Percentiles rank a stretch among this genome's conserved stretches.
phyloP scores from a whole-genome alignment of 2,797 vertebrate species.

The Lycodopsis pacificus region DNA sequence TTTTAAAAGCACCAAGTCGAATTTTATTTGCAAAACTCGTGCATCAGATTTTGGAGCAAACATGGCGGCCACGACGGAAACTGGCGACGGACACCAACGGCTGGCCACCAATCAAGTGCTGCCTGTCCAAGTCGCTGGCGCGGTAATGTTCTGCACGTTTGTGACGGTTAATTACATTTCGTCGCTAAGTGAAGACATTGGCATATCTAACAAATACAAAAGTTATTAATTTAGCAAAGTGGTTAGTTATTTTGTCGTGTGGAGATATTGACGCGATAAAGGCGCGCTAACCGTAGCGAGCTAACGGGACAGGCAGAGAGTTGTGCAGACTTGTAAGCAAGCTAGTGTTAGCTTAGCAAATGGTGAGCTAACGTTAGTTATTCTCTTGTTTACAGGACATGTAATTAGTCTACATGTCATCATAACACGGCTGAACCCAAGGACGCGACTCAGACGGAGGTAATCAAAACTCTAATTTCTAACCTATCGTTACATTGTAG shows the following conservation, averaged over 20 bases:
- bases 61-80: conserved; percentile 69
- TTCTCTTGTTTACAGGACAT: conserved; percentile 21
- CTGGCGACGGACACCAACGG: conserved; percentile 46
- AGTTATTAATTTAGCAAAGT: accelerated
- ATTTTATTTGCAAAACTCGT: neutral
- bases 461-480: neutral
- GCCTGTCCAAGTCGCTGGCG: conserved; percentile 50
- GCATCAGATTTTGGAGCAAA: conserved; percentile 9
- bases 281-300: conserved; percentile 14
- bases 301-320: conserved; percentile 13
- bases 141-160: conserved; percentile 65
- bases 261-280: neutral
- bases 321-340: neutral
- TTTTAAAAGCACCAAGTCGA: neutral
- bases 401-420: too few species aligned
- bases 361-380: conserved; percentile 19
- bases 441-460: neutral
- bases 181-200: neutral
- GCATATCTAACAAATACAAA: accelerated
- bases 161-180: neutral
- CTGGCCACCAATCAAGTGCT: conserved; percentile 54
- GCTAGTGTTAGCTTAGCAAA: conserved; percentile 67
- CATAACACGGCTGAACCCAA: conserved; percentile 26
- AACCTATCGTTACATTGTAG: accelerated
- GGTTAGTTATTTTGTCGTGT: neutral